Evolutionary conservation across 1,140 invertebrate species (phyloP), one percentile per base, ranked within the genome.

Genomic region (Paracyclopina nana): DNA sequence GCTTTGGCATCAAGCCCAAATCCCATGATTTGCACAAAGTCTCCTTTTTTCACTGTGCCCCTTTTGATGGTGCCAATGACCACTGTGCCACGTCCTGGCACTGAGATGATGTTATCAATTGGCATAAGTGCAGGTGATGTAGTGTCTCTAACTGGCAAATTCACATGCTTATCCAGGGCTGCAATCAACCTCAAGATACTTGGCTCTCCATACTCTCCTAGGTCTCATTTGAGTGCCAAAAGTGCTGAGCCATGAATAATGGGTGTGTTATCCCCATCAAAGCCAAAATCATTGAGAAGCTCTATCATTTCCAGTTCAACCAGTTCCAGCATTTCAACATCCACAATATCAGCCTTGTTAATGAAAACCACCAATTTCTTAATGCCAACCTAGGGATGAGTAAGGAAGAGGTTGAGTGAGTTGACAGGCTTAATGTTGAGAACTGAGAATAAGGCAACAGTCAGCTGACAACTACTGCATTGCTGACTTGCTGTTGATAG

Each of bases 251-350:
- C 91, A 61, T 60, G 68, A 52, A 96, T 72, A 16, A 95, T 65
- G 0, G 86, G 86, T n/a, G 73, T 70, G 6, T 72, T 67, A 6
- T 72, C 64, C 0, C 81, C 79, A 66, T 91, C 76, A 64, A 77
- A 96, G 1, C 84, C 86, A 69, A 80, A 84, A 58, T 83, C 75
- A 16, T 69, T 64, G 11, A 96, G 60, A 54, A 95, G 65, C 63
- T 95, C 90, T 50, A 85, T 68, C 53, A 85, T 73, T 73, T 94
- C 94, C 78, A 97, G 85, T 68, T 98, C 94, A 0, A 97, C 91
- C 14, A 97, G 70, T 56, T 98, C 94, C 1, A 92, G 70, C 80
- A 95, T 77, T 63, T 95, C 90, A 52, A 74, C 61, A 63, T 92
- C 88, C 2, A 80, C 84, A 49, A 80, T 63, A 69, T 97, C 91